Evolutionary conservation across 2,888 invertebrate species (phyloP).

Genomic region (Willowsia nigromaculata): DNA sequence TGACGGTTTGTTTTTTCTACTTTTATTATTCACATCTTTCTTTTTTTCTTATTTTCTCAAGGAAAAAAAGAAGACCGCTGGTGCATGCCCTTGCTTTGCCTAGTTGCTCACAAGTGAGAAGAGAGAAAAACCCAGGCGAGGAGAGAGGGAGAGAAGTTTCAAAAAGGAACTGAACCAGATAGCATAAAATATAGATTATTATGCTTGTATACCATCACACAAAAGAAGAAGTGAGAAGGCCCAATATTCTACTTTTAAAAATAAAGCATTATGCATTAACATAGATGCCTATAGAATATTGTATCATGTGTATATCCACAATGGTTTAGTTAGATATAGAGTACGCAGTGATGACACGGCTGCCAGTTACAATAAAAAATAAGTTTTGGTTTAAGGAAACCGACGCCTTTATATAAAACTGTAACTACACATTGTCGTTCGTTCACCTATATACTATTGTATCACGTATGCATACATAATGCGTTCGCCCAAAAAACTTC

Average conservation of each 20-base stretch:
- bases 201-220: constrained; percentile 29
- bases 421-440: background rate
- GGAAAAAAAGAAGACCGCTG: constrained; percentile 43
- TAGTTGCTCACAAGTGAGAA: constrained; percentile 24
- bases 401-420: constrained; percentile 1
- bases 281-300: background rate
- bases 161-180: constrained; percentile 60
- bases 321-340: background rate
- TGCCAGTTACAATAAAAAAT: constrained; percentile 57
- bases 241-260: constrained; percentile 39
- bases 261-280: constrained; percentile 13
- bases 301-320: background rate
- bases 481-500: background rate
- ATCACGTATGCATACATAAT: constrained; percentile 40
- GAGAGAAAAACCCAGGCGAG: background rate
- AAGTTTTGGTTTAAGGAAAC: constrained; percentile 37
- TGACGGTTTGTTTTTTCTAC: constrained; percentile 64
- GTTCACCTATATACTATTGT: background rate
- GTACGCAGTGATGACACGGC: constrained; percentile 58
- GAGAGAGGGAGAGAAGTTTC: constrained; percentile 23
- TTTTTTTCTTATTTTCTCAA: constrained; percentile 23
- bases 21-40: constrained; percentile 53
- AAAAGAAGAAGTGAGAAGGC: constrained; percentile 38
- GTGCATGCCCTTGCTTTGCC: constrained; percentile 43
- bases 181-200: constrained; percentile 64